Evolutionary conservation across 1,140 invertebrate genomes (phyloP).

Genomic region (Leptoteleia sp.): DNA sequence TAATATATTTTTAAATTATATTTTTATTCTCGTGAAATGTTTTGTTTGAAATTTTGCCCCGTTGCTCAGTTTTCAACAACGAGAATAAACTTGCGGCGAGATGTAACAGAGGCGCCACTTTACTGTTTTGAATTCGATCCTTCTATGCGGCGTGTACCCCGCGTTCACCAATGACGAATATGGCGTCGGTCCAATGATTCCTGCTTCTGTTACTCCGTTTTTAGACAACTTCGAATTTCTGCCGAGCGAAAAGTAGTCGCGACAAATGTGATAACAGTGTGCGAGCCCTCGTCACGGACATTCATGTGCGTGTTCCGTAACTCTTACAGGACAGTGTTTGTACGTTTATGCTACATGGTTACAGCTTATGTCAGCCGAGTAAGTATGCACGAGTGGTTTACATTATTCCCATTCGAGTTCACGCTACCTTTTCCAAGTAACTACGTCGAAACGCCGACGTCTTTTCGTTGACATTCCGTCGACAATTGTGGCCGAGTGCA

Average conservation of each 20-base stretch:
- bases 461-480: neutral
- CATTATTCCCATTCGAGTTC: neutral
- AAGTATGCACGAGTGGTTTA: conserved; percentile 43
- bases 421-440: neutral
- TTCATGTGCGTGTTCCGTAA: conserved; percentile 19
- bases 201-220: conserved; percentile 34
- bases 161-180: conserved; percentile 43
- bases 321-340: conserved; percentile 8
- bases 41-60: too few species aligned
- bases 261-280: conserved; percentile 20
- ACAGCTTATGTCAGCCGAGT: conserved; percentile 63
- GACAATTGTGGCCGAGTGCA: neutral
- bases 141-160: neutral
- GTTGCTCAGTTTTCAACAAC: too few species aligned
- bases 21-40: too few species aligned
- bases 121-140: neutral
- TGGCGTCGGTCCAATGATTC: conserved; percentile 48
- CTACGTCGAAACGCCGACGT: neutral
- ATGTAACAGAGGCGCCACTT: neutral
- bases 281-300: conserved; percentile 4
- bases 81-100: neutral
- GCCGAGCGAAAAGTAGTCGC: conserved; percentile 7
- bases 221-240: conserved; percentile 21
- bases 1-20: too few species aligned
- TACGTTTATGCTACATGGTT: conserved; percentile 36